phyloP scores from a whole-genome alignment of 2,888 invertebrate genomes.

The Dynastes grantii region DNA sequence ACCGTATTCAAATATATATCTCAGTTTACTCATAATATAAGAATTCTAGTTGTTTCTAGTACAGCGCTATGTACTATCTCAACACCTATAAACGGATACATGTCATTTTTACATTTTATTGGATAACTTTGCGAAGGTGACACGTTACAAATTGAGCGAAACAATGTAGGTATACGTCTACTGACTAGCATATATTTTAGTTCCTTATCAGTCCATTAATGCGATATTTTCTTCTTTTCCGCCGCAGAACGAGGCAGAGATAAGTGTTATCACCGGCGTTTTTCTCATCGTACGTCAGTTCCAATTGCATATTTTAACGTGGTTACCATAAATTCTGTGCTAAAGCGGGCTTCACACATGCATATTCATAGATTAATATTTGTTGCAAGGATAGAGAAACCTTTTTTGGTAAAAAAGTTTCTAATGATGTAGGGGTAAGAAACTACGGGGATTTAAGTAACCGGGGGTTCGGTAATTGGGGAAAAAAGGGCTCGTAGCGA shows the following conservation, averaged over 20 bases:
- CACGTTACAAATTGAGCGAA: slow-evolving; percentile 24
- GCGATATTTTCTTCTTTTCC: slow-evolving; percentile 43
- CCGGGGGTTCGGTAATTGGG: no score
- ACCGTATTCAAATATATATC: not conserved
- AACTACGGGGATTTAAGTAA: no score
- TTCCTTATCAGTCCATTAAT: slow-evolving; percentile 40
- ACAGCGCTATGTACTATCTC: not conserved
- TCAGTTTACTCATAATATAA: not conserved
- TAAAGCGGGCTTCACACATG: slow-evolving; percentile 27
- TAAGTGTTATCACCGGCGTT: slow-evolving; percentile 48
- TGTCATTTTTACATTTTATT: slow-evolving; percentile 26
- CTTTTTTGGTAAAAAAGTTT: no score
- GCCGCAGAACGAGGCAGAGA: slow-evolving; percentile 36
- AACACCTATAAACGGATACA: not conserved
- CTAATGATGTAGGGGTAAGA: no score
- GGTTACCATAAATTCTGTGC: slow-evolving; percentile 48
- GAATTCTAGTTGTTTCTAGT: slow-evolving; percentile 15
- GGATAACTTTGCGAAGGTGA: slow-evolving; percentile 28
- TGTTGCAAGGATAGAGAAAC: no score
- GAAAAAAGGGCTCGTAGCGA: no score
- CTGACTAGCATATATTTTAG: slow-evolving; percentile 31
- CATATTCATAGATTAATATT: not conserved
- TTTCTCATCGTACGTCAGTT: slow-evolving; percentile 50
- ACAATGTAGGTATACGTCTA: slow-evolving; percentile 11
- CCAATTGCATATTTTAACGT: slow-evolving; percentile 50